Evolutionary conservation across 2,888 invertebrate genomes (phyloP), one percentile per base, ranked within the genome.

Genomic region (Apomyelois bistriatella): DNA sequence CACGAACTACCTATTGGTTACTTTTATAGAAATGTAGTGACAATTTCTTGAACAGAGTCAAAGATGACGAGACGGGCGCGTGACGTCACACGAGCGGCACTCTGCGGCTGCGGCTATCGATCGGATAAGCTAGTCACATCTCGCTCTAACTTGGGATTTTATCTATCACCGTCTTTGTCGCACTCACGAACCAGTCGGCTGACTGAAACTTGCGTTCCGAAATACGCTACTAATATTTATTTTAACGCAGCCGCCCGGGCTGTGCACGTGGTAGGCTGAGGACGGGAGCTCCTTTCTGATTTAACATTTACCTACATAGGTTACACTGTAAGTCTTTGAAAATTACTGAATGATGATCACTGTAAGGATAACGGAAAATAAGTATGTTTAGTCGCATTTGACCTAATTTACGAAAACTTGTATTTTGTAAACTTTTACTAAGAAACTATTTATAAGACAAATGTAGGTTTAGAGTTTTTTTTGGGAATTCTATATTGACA

Each of bases 31-130:
- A 84, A 77, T 80, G 74, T 80, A 80, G 85, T 85, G 85, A 82
- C 85, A 85, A 85, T 87, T 85, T 80, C 85, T 85, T 84, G 76
- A 82, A 79, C 82, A 74, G 79, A 83, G 80, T 76, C 82, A 73
- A 88, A 89, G 86, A 90, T 89, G 89, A 89, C 88, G 88, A 88
- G 89, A 88, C 88, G 76, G 76, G 70, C 65, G 71, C 73, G 83
- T 89, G 90, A 89, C 90, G 90, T 89, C 89, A 89, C 83, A 70
- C 76, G 76, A 79, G 79, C 84, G 76, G 78, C 80, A 82, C 83
- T 90, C 88, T 89, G 90, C 90, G 89, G 87, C 90, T 90, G 90
- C 89, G 90, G 88, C 87, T 90, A 90, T 90, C 87, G 90, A 90
- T 88, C 89, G 82, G 80, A 76, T 76, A 73, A 76, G 76, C 68